Evolutionary conservation across 1,140 invertebrate genomes (phyloP), one percentile per base, ranked within the genome.

Genomic region (Parasteatoda tepidariorum): DNA sequence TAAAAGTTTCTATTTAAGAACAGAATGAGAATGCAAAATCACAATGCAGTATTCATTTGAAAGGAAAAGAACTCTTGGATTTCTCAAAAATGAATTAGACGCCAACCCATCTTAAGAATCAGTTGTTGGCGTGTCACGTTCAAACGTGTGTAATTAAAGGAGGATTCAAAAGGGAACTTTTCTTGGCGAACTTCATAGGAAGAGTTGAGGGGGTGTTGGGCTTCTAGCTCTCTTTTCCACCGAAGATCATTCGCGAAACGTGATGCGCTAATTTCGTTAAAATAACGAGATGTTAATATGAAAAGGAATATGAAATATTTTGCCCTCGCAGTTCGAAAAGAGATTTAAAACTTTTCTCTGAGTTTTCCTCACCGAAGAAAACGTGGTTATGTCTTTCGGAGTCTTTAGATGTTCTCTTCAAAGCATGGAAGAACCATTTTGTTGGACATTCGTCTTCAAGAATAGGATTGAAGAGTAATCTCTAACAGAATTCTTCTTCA

Each of bases 231-330:
- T 34, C 7, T 34, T 22, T 31, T 67, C 34, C n/a, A 54, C 33
- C 7, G 55, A 48, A 74, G 75, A 78, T 78, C 75, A 67, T 41
- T 64, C 75, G 59, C 54, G 7, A 61, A 61, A 24, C 62, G 57
- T 24, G 78, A 82, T 82, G 75, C 78, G 66, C 78, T 82, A 82
- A 82, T 62, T 82, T 82, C 55, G 78, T 82, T 82, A 82, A 57
- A 59, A 82, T 82, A 82, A 82, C 78, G 78, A 82, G 78, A 82
- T 82, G 78, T 41, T 82, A 82, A 82, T 82, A 62, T 82, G 78
- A 82, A 82, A 82, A 82, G 78, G 78, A 82, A 82, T 82, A 82
- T 82, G 78, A 82, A 82, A 82, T 71, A 82, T 82, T 82, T 82
- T 59, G 78, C 64, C 76, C 76, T 78, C 64, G 28, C 76, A 30